phyloP scores from a whole-genome alignment of 2,113 vertebrate genomes.

The Petromus typicus region DNA sequence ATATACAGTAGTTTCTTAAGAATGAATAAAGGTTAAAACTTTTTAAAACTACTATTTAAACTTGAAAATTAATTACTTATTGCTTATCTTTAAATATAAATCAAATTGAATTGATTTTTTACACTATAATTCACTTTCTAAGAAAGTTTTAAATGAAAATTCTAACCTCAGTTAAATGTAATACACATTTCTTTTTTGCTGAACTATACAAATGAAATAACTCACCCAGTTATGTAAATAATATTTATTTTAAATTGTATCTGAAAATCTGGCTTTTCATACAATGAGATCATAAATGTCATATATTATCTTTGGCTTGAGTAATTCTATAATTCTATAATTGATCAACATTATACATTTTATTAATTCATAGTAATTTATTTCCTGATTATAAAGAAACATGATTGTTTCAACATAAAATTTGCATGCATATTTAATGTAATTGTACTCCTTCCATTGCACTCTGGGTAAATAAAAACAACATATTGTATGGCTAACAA shows the following conservation, averaged over 20 bases:
- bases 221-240: not conserved
- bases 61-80: not conserved
- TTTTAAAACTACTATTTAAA: not conserved
- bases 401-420: not conserved
- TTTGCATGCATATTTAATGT: not conserved
- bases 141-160: not conserved
- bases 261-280: not conserved
- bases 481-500: not conserved
- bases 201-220: not conserved
- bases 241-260: not conserved
- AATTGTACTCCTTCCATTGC: not conserved
- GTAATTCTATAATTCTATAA: not conserved
- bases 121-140: not conserved
- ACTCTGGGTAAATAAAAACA: not conserved
- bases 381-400: not conserved
- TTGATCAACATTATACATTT: not conserved
- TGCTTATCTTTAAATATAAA: not conserved
- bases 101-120: not conserved
- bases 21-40: not conserved
- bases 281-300: not conserved
- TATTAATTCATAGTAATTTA: not conserved
- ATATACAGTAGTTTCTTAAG: not conserved
- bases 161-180: not conserved
- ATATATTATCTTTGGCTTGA: not conserved
- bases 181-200: not conserved